Base-by-base conservation (phyloP, 2,113 vertebrate species). In the Sigmodon hispidus region DNA sequence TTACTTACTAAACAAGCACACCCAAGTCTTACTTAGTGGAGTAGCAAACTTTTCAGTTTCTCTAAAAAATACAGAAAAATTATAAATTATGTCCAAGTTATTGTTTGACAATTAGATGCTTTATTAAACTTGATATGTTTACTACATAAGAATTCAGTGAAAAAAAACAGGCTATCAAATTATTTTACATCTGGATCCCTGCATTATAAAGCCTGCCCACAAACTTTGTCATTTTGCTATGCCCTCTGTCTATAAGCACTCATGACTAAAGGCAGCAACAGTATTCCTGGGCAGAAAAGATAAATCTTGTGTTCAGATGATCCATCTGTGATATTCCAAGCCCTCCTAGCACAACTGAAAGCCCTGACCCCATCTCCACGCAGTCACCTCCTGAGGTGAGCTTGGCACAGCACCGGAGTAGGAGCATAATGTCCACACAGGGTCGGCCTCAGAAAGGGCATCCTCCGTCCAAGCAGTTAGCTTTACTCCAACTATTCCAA, bases 91-190 rank as follows among this genome's bases (percentile, higher is more conserved):
- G 96, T 34, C 2, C 96, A 93, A 96, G 96, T 89, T 69, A 81
- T 24, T 45, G 17, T 43, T 92, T 85, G 67, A 97, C 95, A 96
- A 95, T 95, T 77, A 92, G 59, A 77, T 94, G 97, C 97, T 98
- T 98, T 96, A 98, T 97, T 98, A 97, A 98, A 96, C n/a, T 94
- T 65, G 93, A 93, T 92, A 95, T 76, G 92, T 79, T 97, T 84
- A 81, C 93, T 96, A 72, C 29, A 93, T 88, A 95, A 90, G 55
- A 91, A 93, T 97, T 92, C 85, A 97, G 90, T 98, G 96, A 65
- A 88, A 97, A 85, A 97, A 90, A 87, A 87, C 61, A 96, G 88
- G 89, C 89, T 97, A 98, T 95, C 97, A 95, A 91, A 94, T 79
- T 69, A 91, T 94, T 97, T 91, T 16, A 95, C 96, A 97, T 94